Conservation (phyloP, 2,113 vertebrate genomes). For the Halcyon malimbica region DNA sequence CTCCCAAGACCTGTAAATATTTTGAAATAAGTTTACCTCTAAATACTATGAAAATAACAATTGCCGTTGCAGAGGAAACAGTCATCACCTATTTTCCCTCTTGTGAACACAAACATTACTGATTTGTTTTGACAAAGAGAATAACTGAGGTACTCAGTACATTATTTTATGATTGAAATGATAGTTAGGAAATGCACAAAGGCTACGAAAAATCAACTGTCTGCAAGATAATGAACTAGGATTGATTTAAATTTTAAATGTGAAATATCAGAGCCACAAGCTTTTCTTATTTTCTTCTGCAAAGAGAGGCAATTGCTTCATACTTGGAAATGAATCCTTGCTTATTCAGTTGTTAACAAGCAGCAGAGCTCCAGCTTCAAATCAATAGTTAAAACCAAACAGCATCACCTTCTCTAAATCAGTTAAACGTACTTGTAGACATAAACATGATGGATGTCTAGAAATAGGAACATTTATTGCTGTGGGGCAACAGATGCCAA, state of each 20-base stretch:
- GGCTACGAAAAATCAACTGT: background rate
- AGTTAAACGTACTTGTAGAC: background rate
- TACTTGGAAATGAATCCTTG: background rate
- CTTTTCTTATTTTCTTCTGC: background rate
- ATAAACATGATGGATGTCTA: background rate
- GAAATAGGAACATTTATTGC: constrained; percentile 17
- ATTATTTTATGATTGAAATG: constrained; percentile 46
- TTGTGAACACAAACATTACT: constrained; percentile 30
- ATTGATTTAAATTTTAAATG: background rate
- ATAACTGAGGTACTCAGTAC: constrained; percentile 16
- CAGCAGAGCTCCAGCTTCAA: background rate
- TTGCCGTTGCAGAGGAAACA: background rate
- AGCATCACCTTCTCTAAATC: background rate
- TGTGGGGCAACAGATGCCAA: constrained; percentile 44
- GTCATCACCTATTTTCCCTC: constrained; percentile 6
- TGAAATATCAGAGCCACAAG: background rate
- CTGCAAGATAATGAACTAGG: background rate
- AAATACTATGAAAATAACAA: background rate
- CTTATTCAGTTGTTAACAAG: background rate
- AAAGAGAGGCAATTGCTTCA: background rate
- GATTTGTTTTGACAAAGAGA: constrained; percentile 45
- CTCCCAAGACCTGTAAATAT: background rate
- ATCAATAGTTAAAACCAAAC: background rate
- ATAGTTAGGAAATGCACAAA: background rate
- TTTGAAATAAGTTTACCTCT: background rate